Percentiles rank a stretch among this genome's conserved stretches.
These are phyloP conservation scores for Chymomyza procnemis DNA, from an alignment of 2,888 invertebrate genomes.

Conservation along the genomic window DNA sequence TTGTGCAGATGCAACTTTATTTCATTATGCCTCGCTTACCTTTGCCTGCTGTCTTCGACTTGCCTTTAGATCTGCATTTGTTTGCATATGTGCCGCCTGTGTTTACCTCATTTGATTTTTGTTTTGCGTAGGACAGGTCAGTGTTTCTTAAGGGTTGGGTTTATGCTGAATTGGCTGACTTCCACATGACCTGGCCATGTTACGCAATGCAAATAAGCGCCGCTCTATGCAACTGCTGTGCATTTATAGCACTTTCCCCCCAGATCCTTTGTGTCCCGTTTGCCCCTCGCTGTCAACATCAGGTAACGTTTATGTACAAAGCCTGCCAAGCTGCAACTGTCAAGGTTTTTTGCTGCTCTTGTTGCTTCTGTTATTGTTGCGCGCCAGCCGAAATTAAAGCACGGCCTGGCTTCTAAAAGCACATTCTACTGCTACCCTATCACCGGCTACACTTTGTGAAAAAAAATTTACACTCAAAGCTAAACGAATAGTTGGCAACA, in stretches of 20 bases:
- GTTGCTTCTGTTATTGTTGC: background rate
- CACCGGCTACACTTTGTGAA: background rate
- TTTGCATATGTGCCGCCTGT: constrained; percentile 28
- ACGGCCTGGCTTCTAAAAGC: constrained; percentile 2
- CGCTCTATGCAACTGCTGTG: background rate
- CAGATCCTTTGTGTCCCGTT: constrained; percentile 2
- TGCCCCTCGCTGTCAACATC: constrained; percentile 34
- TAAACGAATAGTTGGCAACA: constrained; percentile 58
- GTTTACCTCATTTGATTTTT: constrained; percentile 53
- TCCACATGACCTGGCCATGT: constrained; percentile 43
- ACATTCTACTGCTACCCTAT: background rate
- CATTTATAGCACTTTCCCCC: background rate
- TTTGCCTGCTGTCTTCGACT: constrained; percentile 14
- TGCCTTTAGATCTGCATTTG: constrained; percentile 1
- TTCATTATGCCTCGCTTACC: constrained; percentile 1
- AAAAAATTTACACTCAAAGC: constrained; percentile 31
- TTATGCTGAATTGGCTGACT: background rate
- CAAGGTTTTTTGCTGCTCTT: constrained; percentile 53
- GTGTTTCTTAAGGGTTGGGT: constrained; percentile 31
- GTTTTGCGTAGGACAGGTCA: constrained; percentile 59
- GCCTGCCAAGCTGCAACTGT: constrained; percentile 54
- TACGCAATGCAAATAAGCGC: constrained; percentile 67
- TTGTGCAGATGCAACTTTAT: constrained; percentile 64
- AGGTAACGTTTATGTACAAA: constrained; percentile 45
- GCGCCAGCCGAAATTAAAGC: background rate